Percentiles rank a stretch among this genome's conserved stretches.
These are phyloP conservation scores for Druon quercuslanigerum DNA, from an alignment of 1,140 invertebrate genomes.

Conservation along the genomic window DNA sequence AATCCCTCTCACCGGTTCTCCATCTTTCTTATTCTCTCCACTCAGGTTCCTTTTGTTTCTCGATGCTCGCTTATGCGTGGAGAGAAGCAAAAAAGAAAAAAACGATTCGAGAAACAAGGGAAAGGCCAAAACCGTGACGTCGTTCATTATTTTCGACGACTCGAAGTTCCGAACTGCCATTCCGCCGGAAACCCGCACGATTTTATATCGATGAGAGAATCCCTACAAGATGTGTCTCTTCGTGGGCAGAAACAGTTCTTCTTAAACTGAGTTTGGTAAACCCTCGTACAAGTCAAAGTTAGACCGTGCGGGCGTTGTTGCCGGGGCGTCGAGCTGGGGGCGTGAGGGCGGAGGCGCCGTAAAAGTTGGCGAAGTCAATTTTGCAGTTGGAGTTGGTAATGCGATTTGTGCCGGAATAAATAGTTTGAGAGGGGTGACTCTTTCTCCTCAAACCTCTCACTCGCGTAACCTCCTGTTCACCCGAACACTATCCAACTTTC, in stretches of 20 bases:
- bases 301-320: constrained; percentile 53
- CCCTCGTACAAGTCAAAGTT: constrained; percentile 73
- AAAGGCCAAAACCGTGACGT: constrained; percentile 17
- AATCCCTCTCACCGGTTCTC: not conserved
- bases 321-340: constrained; percentile 56
- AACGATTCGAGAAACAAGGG: constrained; percentile 24
- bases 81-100: constrained; percentile 5
- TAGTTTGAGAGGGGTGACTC: constrained; percentile 63
- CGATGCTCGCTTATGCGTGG: constrained; percentile 24
- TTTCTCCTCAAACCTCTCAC: constrained; percentile 45
- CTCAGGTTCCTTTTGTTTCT: not conserved
- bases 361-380: constrained; percentile 76
- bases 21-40: not conserved
- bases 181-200: constrained; percentile 56
- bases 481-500: constrained; percentile 50
- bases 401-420: constrained; percentile 75
- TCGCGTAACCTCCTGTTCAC: constrained; percentile 51
- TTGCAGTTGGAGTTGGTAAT: constrained; percentile 75
- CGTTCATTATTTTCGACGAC: constrained; percentile 55
- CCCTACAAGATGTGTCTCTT: constrained; percentile 62
- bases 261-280: constrained; percentile 75
- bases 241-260: constrained; percentile 70
- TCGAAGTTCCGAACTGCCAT: constrained; percentile 63
- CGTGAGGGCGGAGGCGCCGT: constrained; percentile 67
- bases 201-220: constrained; percentile 65